Base-by-base conservation (phyloP, 92 coral and sea anemone genomes). In the Siderastrea siderea region DNA sequence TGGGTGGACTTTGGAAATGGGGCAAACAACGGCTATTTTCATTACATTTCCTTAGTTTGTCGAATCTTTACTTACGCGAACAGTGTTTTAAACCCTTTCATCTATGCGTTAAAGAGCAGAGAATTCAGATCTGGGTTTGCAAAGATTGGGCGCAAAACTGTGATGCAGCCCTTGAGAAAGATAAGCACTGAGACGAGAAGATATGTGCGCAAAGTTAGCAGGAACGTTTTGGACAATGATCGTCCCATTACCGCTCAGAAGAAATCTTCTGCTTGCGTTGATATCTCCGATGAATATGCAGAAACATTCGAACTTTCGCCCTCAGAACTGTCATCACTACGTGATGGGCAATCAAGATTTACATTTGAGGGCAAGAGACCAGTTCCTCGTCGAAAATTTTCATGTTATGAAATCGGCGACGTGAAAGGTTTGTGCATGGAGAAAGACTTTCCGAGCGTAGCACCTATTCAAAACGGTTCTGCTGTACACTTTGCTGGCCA, bases 11-110 rank as follows among this genome's bases (percentile, higher is more conserved):
- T 86, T 81, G 96, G 94, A 7, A 86, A 91, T 51, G 88, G 91
- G 3, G 19, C 84, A 0, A 67, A 78, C 4, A 68, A 93, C 71
- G 44, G 66, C 53, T 58, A 82, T 59, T 88, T 91, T n/a, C 81
- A 87, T 15, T 80, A 91, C 15, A 86, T 91, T 4, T 82, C 98
- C 0, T 89, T 87, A 1, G 77, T 91, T 43, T 96, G 98, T 62
- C 79, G 95, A 11, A 48, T 94, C 17, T 94, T 83, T 16, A 96
- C 99, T 3, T 96, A 96, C 73, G 81, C 97, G 0, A 96, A 96
- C 90, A 92, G 96, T 66, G 93, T 92, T 16, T 77, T 95, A 11
- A 96, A 96, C 48, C 99, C 99, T 9, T 89, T 93, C 5, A 96
- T 96, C 60, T 94, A 91, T 60, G 96, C 94, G 11, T 66, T 87